Evolutionary conservation across 2,113 vertebrate species (phyloP), one percentile per base, ranked within the genome.

Genomic region (Alligator sinensis): DNA sequence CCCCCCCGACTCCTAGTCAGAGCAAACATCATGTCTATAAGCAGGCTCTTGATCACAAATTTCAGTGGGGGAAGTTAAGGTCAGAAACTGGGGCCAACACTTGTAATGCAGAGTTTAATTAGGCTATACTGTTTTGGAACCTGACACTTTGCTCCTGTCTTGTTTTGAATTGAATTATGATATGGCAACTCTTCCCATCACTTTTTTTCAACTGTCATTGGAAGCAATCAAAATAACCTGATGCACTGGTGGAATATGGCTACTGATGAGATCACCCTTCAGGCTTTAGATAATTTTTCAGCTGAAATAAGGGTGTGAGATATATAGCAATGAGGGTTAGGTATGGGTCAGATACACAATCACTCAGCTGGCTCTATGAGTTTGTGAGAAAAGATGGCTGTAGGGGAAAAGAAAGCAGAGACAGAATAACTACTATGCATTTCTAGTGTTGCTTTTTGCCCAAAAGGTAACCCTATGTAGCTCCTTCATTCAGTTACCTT

Each of bases 141-240:
- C 62, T 87, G 18, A 82, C 30, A 77, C 79, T 92, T 90, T 86
- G 17, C n/a, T 92, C 64, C 18, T 81, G 17, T 27, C 24, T 91
- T 91, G 21, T n/a, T 94, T 94, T 81, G 82, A 95, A 74, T 95
- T 93, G 88, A 47, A 82, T 72, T 77, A 80, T 27, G 78, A 47
- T 70, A 82, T 21, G 10, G 38, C 78, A 82, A 84, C 58, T 1
- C 57, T 94, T 91, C 82, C n/a, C 58, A 78, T 14, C 34, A 88
- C 55, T 9, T 92, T 93, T 91, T 79, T 93, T 96, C 77, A 84
- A 9, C 79, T 94, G 86, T 70, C 6, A 70, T 90, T 74, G 60
- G 63, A 89, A 93, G 80, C 47, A 47, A 47, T 47, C 76, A 27
- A 93, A 96, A 84, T 75, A 86, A 62, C 87, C 80, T 70, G 70